A percentile compares a stretch with the other conserved stretches of the same genome.
These are phyloP conservation scores for Linyphia triangularis DNA, from an alignment of 2,888 invertebrate species.

Conservation along the genomic window DNA sequence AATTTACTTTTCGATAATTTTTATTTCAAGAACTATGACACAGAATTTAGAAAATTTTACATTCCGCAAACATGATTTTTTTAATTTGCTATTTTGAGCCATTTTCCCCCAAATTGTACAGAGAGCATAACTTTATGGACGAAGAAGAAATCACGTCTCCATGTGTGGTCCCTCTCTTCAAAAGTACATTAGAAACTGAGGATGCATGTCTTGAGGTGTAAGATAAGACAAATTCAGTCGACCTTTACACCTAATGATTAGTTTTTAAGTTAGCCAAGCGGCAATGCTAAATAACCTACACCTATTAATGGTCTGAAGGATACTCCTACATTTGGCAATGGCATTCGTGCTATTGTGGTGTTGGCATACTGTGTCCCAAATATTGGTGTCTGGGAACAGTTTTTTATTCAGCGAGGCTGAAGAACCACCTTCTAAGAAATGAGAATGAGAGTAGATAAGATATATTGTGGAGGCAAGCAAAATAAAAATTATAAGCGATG, in stretches of 20 bases:
- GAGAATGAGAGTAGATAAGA: too few species aligned
- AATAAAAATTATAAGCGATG: too few species aligned
- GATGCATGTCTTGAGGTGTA: slow-evolving; percentile 19
- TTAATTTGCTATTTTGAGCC: too few species aligned
- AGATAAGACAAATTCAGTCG: slow-evolving; percentile 36
- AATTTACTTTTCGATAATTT: too few species aligned
- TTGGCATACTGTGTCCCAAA: slow-evolving; percentile 31
- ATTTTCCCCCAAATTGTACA: too few species aligned
- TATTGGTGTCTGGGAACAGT: background rate
- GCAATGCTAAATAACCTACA: slow-evolving; percentile 57
- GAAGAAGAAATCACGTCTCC: slow-evolving; percentile 1
- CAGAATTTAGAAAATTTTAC: too few species aligned
- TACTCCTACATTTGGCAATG: slow-evolving; percentile 24
- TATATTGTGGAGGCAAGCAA: too few species aligned
- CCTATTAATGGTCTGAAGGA: slow-evolving; percentile 49
- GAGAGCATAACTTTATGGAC: too few species aligned
- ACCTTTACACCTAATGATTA: slow-evolving; percentile 65
- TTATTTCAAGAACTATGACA: too few species aligned
- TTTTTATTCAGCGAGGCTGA: background rate
- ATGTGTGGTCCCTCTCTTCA: slow-evolving; percentile 58
- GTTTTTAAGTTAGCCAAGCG: slow-evolving; percentile 65
- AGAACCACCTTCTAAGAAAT: too few species aligned
- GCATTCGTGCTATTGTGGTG: background rate
- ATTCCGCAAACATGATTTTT: too few species aligned
- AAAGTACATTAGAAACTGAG: slow-evolving; percentile 47